These are phyloP conservation scores for Callopanchax toddi DNA, from an alignment of 2,113 vertebrate species.

Conservation along the genomic window DNA sequence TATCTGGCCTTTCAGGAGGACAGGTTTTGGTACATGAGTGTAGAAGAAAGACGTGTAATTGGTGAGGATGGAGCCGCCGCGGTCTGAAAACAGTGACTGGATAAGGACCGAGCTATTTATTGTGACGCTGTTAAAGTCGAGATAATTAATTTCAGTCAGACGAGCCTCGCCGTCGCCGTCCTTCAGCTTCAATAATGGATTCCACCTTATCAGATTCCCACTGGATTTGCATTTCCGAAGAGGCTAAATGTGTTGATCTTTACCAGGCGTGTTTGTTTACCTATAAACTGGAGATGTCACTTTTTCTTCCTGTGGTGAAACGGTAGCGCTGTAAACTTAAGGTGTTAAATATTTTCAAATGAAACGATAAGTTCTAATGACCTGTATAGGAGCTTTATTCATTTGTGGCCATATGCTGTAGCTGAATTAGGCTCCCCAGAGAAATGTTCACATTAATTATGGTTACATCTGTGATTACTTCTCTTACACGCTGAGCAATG, in stretches of 20 bases:
- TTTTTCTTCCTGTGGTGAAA: no score
- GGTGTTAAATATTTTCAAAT: no score
- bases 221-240: conserved; percentile 22
- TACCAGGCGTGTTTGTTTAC: not conserved
- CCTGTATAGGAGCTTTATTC: no score
- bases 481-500: no score
- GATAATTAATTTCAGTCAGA: conserved; percentile 60
- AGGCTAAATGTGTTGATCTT: conserved; percentile 13
- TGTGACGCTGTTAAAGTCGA: conserved; percentile 29
- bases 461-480: no score
- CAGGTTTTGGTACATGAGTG: conserved; percentile 15
- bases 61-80: conserved; percentile 12
- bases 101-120: conserved; percentile 50
- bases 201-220: conserved; percentile 38
- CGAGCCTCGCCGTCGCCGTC: conserved; percentile 40
- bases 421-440: no score
- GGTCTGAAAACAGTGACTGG: conserved; percentile 26
- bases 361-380: no score
- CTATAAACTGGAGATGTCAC: no score
- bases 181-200: conserved; percentile 46
- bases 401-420: no score
- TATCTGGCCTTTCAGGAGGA: conserved; percentile 1
- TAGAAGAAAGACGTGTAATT: conserved; percentile 30
- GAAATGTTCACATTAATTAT: no score
- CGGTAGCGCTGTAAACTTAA: no score